Percentiles rank a stretch among this genome's conserved stretches.
Evolutionary conservation across 2,797 vertebrate species (phyloP).

Genomic region (Sitta carolinensis): DNA sequence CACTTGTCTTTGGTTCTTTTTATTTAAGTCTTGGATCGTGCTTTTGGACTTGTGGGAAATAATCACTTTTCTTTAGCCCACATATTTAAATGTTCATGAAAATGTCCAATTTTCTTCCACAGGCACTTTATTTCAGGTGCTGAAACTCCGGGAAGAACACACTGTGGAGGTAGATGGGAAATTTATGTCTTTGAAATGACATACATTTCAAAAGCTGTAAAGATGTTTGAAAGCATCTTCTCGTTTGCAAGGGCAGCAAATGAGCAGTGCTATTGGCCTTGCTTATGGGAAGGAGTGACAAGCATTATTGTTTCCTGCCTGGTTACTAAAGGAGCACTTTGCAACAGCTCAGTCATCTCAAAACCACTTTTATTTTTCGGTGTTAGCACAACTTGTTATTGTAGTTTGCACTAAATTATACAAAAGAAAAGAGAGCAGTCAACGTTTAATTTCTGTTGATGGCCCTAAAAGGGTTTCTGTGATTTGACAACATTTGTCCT

Average conservation of each 20-base stretch:
- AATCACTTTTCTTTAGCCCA: neutral
- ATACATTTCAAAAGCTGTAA: neutral
- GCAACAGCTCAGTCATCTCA: neutral
- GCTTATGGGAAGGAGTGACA: neutral
- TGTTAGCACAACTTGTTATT: neutral
- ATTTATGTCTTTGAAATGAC: neutral
- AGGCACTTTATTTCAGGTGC: neutral
- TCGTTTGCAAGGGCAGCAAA: neutral
- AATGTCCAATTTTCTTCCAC: neutral
- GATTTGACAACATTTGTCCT: neutral
- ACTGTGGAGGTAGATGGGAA: neutral
- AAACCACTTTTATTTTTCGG: neutral
- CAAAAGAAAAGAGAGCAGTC: neutral
- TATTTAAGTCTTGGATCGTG: neutral
- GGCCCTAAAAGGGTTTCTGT: neutral
- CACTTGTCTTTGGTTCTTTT: neutral
- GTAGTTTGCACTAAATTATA: neutral
- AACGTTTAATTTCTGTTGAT: neutral
- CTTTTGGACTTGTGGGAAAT: neutral
- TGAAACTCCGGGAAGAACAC: neutral
- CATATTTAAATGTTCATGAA: neutral
- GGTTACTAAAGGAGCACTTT: neutral
- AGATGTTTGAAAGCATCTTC: neutral
- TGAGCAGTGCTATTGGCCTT: neutral
- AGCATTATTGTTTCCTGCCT: neutral